Evolutionary conservation across 2,888 invertebrate species (phyloP), one percentile per base, ranked within the genome.

Genomic region (Hyppa rectilinea): DNA sequence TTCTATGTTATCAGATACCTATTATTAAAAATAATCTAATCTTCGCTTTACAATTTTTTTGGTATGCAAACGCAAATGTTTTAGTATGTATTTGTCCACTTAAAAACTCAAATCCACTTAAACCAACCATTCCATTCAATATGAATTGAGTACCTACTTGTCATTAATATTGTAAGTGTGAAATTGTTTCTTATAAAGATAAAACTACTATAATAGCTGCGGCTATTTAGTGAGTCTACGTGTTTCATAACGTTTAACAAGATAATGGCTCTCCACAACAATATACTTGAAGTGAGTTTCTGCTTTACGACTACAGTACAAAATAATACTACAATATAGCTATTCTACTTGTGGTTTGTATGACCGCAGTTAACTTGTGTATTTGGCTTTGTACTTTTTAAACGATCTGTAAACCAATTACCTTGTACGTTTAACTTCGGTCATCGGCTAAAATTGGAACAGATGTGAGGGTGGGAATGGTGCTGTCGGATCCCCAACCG

Each of bases 171-270:
- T 67, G 10, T n/a, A 72, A 53, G n/a, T 53, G 73, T 62, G 17
- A 23, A 55, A 40, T 47, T 26, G 23, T 55, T 47, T 47, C 4
- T 40, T 29, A 40, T 72, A 45, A 17, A 55, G 26, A 49, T 47
- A 73, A 26, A 23, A 34, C 12, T 26, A 45, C 26, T 45, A 12
- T 31, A 53, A 40, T 47, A 55, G 29, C 45, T 34, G 17, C 36
- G 29, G 23, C 34, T 43, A 59, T 55, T 78, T 45, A 66, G 23
- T 50, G 17, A 34, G 45, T 26, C 20, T 49, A 65, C 38, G 52
- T 53, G 53, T 47, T 55, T 59, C 49, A 45, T 78, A 71, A 20
- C 66, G 38, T 78, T 34, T 66, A 67, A 67, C 62, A 47, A 72
- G 59, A 67, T 78, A 64, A 63, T 67, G 29, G 29, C 40, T 38